Base-by-base conservation (phyloP, 2,888 invertebrate species). In the Lydus trimaculatus region DNA sequence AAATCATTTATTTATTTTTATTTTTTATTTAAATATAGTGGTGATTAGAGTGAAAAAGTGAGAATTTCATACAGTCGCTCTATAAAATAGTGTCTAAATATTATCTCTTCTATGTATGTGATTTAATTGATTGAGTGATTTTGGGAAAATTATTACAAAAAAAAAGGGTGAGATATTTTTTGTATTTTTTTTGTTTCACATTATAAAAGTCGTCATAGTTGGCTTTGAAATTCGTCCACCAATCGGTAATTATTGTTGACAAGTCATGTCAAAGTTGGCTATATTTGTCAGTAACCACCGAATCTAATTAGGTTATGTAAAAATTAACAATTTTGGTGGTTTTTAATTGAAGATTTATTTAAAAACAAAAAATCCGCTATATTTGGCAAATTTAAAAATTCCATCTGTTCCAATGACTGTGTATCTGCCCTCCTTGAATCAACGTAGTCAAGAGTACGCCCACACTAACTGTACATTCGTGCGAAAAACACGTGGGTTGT, bases 401-500 rank as follows among this genome's bases (percentile, higher is more conserved):
- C 67, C 67, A 64, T 69, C 67, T 75, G 69, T 62, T 58, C 62
- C 67, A 66, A 69, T 71, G 75, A 76, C 65, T 76, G 73, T 77
- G n/a, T n/a, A n/a, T n/a, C n/a, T n/a, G 74, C 75, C 61, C 39
- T n/a, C 39, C n/a, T 43, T 43, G 52, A 71, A 66, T 72, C 73
- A 71, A 73, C 65, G 69, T 63, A 9, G 48, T 48, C 48, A 48
- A 56, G 70, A 62, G 69, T 67, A 75, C 79, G 76, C 79, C 79
- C 76, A 77, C 78, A 71, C n/a, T 72, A 58, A 61, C 11, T 13
- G 75, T 76, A 76, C 76, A 76, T 65, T 73, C 75, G 66, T 56
- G 39, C 61, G 52, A 73, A 70, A 58, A 73, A 71, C 77, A 79
- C 75, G 78, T 78, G 77, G 75, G 78, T 75, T 75, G 73, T 77